Conservation (phyloP, 2,113 vertebrate genomes). For the Zeus faber region DNA sequence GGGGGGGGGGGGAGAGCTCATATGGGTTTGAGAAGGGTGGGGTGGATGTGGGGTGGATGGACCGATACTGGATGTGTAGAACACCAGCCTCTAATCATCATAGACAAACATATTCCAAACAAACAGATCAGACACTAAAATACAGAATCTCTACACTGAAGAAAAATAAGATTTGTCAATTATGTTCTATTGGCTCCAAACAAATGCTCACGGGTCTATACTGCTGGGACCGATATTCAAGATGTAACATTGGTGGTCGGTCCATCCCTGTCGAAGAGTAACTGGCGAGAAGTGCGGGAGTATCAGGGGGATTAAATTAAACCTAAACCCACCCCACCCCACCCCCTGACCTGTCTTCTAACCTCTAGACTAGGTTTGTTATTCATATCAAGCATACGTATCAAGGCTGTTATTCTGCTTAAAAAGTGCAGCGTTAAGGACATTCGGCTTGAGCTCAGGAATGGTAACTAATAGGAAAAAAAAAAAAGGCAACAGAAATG, state of each 20-base stretch:
- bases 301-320: not conserved
- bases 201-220: no score
- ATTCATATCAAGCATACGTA: slow-evolving; percentile 25
- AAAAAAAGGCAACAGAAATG: slow-evolving; percentile 11
- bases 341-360: slow-evolving; percentile 15
- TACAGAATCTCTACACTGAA: no score
- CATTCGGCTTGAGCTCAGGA: slow-evolving; percentile 51
- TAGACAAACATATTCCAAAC: no score
- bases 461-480: slow-evolving; percentile 34
- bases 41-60: no score
- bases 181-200: no score
- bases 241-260: no score
- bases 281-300: slow-evolving; percentile 44
- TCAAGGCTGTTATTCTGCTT: slow-evolving; percentile 32
- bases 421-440: slow-evolving; percentile 47
- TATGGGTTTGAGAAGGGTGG: no score
- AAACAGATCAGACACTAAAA: no score
- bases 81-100: no score
- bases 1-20: no score
- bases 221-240: no score
- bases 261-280: slow-evolving; percentile 2
- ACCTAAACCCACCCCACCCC: slow-evolving; percentile 11
- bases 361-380: not conserved
- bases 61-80: no score
- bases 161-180: slow-evolving; percentile 7